phyloP scores from a whole-genome alignment of 1,140 invertebrate genomes.

The Tetraneura akinire region DNA sequence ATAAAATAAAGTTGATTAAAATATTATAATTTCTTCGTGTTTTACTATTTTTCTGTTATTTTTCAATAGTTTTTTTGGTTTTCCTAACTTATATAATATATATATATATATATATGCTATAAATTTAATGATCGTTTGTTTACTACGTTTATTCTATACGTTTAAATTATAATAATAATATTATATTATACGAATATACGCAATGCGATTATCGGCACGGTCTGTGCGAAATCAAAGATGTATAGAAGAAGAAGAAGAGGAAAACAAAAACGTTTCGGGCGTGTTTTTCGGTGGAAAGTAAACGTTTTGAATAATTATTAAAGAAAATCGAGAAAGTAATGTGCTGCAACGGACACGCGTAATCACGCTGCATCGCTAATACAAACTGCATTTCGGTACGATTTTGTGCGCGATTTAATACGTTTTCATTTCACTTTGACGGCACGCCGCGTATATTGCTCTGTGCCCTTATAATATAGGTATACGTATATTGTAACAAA shows the following conservation, averaged over 20 bases:
- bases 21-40: no score
- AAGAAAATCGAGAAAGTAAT: constrained; percentile 23
- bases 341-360: not conserved
- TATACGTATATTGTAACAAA: no score
- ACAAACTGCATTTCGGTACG: no score
- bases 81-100: no score
- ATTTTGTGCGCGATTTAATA: not conserved
- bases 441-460: not conserved
- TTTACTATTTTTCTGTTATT: no score
- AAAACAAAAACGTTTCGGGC: not conserved
- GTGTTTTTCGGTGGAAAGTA: not conserved
- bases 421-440: not conserved
- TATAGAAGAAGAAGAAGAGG: no score
- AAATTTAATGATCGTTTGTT: no score
- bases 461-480: not conserved
- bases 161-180: not conserved
- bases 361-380: not conserved
- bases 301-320: constrained; percentile 7
- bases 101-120: no score
- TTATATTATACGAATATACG: no score
- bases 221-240: not conserved
- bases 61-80: no score
- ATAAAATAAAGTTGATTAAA: no score
- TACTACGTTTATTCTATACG: no score
- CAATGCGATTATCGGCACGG: not conserved